phyloP scores from a whole-genome alignment of 1,140 invertebrate species.

The Rhagoletis pomonella region DNA sequence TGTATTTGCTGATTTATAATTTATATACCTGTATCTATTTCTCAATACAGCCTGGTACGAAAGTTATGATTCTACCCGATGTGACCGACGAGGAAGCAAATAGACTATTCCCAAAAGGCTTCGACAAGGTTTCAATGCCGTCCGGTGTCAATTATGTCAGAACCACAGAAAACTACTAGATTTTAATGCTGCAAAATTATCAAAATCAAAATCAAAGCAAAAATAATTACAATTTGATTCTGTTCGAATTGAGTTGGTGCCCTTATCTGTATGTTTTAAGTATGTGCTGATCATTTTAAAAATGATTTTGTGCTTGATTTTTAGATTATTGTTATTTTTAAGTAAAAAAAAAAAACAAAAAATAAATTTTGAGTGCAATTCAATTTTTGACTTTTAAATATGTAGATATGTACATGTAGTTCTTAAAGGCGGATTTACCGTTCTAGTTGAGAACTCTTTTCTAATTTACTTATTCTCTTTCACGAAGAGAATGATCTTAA shows the following conservation, averaged over 20 bases:
- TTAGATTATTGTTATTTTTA: constrained; percentile 27
- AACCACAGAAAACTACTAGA: constrained; percentile 82
- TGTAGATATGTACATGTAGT: too few relatives aligned
- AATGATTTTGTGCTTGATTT: constrained; percentile 49
- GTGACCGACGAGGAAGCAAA: constrained; percentile 83
- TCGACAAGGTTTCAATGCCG: constrained; percentile 82
- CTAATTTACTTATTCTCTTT: too few relatives aligned
- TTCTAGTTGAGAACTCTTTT: too few relatives aligned
- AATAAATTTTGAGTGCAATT: constrained; percentile 49
- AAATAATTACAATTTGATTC: constrained; percentile 25
- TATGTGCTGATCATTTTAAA: constrained; percentile 40
- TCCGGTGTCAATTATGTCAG: constrained; percentile 88
- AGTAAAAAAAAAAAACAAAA: constrained; percentile 27
- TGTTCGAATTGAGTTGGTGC: constrained; percentile 10
- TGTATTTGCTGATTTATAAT: not conserved
- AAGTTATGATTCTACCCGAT: constrained; percentile 88
- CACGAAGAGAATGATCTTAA: too few relatives aligned
- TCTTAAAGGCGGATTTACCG: too few relatives aligned
- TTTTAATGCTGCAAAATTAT: not conserved
- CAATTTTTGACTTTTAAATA: constrained; percentile 5
- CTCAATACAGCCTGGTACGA: constrained; percentile 79
- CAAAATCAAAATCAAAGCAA: not conserved
- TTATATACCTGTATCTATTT: not conserved
- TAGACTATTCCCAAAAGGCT: constrained; percentile 83
- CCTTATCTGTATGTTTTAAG: not conserved